Evolutionary conservation across 2,113 vertebrate species (phyloP).

Genomic region (Hylia prasina): DNA sequence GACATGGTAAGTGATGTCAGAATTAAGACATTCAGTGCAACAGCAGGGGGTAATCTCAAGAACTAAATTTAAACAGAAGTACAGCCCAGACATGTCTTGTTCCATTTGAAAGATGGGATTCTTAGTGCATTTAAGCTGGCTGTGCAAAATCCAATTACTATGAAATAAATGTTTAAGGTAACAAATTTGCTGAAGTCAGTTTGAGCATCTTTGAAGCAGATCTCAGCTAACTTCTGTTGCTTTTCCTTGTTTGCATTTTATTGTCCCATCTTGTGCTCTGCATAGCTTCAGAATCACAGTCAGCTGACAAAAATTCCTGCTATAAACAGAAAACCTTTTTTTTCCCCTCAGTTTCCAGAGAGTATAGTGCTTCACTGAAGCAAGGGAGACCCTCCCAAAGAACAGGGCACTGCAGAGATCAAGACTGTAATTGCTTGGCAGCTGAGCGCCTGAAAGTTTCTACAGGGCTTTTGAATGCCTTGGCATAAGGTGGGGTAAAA

Average conservation of each 20-base stretch:
- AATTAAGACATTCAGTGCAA: neutral
- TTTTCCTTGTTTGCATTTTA: neutral
- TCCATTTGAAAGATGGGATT: neutral
- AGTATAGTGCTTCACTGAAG: neutral
- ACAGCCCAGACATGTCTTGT: neutral
- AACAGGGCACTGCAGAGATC: neutral
- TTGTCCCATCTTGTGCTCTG: neutral
- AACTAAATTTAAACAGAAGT: neutral
- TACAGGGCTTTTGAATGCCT: neutral
- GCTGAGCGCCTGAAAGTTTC: constrained; percentile 9
- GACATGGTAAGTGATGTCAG: neutral
- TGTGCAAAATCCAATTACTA: constrained; percentile 1
- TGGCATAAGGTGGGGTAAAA: constrained; percentile 25
- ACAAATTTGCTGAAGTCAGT: neutral
- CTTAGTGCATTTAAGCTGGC: neutral
- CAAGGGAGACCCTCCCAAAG: constrained; percentile 15
- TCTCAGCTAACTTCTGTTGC: neutral
- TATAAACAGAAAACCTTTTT: neutral
- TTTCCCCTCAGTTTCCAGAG: neutral
- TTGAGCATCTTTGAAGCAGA: neutral
- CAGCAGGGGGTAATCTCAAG: neutral
- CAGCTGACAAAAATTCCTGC: constrained; percentile 1
- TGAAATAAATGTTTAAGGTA: neutral
- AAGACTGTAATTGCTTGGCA: constrained; percentile 11
- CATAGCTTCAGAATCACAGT: neutral